Conservation (phyloP, 2,113 vertebrate species). For the Xiphophorus couchianus region DNA sequence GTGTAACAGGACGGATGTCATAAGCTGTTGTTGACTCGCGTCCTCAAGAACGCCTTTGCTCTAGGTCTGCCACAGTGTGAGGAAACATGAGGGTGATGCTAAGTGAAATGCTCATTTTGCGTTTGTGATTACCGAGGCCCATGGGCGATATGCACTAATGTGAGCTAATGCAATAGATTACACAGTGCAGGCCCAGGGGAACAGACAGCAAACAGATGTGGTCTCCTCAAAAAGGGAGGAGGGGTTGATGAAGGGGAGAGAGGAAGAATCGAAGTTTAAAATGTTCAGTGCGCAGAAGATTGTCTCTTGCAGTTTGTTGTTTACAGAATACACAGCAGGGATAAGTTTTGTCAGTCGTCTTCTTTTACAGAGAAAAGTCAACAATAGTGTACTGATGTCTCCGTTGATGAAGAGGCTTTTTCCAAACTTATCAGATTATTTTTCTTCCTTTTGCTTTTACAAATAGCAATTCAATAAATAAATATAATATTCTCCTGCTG, state of each 20-base stretch:
- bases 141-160: conserved; percentile 87
- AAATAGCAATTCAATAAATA: conserved; percentile 1
- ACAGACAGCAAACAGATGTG: conserved; percentile 85
- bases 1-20: conserved; percentile 65
- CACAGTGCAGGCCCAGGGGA: conserved; percentile 83
- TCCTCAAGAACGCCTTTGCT: conserved; percentile 57
- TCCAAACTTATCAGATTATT: conserved; percentile 17
- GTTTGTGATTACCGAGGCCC: conserved; percentile 84
- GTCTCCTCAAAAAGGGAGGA: conserved; percentile 64
- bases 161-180: conserved; percentile 89
- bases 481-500: neutral
- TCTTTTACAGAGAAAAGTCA: conserved; percentile 30
- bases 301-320: conserved; percentile 71
- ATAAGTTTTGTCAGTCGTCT: conserved; percentile 57
- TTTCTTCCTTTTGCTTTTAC: neutral
- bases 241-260: neutral
- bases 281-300: conserved; percentile 75
- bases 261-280: conserved; percentile 66
- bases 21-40: conserved; percentile 60
- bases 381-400: conserved; percentile 19
- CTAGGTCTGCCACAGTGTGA: conserved; percentile 68
- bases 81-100: conserved; percentile 80
- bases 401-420: conserved; percentile 10
- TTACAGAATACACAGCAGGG: conserved; percentile 50
- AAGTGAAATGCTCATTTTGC: conserved; percentile 87